Evolutionary conservation across 2,888 invertebrate species (phyloP).

Genomic region (Lithodes maja): DNA sequence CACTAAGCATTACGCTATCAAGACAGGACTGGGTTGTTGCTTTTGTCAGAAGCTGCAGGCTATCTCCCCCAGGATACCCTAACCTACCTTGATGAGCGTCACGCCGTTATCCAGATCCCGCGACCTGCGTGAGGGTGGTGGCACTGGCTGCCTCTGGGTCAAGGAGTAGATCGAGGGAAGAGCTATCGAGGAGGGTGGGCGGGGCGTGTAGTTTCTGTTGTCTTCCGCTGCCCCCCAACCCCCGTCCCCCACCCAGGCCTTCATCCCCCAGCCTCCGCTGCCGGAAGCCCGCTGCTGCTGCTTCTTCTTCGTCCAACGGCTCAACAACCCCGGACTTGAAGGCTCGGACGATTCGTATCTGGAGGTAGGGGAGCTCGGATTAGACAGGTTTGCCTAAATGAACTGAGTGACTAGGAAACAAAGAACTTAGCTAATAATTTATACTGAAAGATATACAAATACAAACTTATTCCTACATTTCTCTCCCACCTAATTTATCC

Average conservation of each 20-base stretch:
- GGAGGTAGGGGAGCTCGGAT: neutral
- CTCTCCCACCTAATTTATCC: neutral
- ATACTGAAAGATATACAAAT: neutral
- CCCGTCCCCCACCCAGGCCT: neutral
- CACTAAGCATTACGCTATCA: too few species aligned
- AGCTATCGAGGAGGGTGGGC: slow-evolving; percentile 12
- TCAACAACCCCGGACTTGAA: slow-evolving; percentile 43
- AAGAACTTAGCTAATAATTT: neutral
- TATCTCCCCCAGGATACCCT: neutral
- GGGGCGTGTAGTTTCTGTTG: too few species aligned
- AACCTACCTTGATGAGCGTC: slow-evolving; percentile 4
- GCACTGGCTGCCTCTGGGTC: slow-evolving; percentile 19
- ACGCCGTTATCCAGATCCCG: slow-evolving; percentile 17
- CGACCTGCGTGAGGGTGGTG: slow-evolving; percentile 17
- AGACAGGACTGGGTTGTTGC: too few species aligned
- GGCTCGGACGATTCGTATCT: slow-evolving; percentile 44
- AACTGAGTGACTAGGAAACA: neutral
- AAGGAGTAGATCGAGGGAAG: slow-evolving; percentile 38
- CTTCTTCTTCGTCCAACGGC: slow-evolving; percentile 15
- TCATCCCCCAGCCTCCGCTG: too few species aligned
- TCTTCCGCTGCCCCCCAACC: too few species aligned
- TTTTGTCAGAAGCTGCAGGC: neutral
- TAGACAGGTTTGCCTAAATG: neutral
- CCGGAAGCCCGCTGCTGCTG: neutral
- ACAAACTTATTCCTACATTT: neutral